These are phyloP conservation scores for Scrobipalpa atriplicella DNA, from an alignment of 2,888 invertebrate genomes.

Conservation along the genomic window DNA sequence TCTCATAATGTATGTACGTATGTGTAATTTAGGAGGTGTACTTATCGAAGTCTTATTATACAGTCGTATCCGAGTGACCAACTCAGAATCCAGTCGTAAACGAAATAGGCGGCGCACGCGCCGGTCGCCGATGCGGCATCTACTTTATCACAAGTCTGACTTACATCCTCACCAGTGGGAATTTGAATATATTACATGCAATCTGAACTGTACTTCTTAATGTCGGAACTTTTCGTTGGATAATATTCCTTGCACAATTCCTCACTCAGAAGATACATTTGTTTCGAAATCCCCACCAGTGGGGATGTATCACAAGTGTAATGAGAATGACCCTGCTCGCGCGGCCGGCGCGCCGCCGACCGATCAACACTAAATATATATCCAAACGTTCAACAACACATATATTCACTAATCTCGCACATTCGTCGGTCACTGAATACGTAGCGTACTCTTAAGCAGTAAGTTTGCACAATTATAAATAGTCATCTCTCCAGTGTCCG, in stretches of 20 bases:
- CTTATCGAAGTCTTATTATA: slow-evolving; percentile 71
- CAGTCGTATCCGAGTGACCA: slow-evolving; percentile 76
- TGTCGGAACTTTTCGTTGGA: background rate
- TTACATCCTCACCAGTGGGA: background rate
- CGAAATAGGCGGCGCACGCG: slow-evolving; percentile 49
- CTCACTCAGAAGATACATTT: background rate
- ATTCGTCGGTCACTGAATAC: slow-evolving; percentile 74
- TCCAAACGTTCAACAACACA: slow-evolving; percentile 82
- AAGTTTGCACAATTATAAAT: slow-evolving; percentile 52
- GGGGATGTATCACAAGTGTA: slow-evolving; percentile 35
- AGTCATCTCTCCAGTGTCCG: slow-evolving; percentile 67
- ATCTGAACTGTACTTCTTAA: slow-evolving; percentile 1
- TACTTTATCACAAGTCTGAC: slow-evolving; percentile 8
- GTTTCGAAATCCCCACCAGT: slow-evolving; percentile 35
- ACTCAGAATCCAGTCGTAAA: slow-evolving; percentile 73
- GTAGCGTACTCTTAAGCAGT: slow-evolving; percentile 51
- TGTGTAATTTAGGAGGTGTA: slow-evolving; percentile 73
- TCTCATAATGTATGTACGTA: slow-evolving; percentile 71
- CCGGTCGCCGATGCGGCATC: slow-evolving; percentile 49
- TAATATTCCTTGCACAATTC: background rate
- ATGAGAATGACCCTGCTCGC: background rate
- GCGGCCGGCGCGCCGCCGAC: slow-evolving; percentile 50
- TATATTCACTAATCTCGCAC: slow-evolving; percentile 80
- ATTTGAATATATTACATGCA: background rate
- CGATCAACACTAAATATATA: slow-evolving; percentile 76